Evolutionary conservation across 2,888 invertebrate genomes (phyloP), one percentile per base, ranked within the genome.

Genomic region (Volucella bombylans): DNA sequence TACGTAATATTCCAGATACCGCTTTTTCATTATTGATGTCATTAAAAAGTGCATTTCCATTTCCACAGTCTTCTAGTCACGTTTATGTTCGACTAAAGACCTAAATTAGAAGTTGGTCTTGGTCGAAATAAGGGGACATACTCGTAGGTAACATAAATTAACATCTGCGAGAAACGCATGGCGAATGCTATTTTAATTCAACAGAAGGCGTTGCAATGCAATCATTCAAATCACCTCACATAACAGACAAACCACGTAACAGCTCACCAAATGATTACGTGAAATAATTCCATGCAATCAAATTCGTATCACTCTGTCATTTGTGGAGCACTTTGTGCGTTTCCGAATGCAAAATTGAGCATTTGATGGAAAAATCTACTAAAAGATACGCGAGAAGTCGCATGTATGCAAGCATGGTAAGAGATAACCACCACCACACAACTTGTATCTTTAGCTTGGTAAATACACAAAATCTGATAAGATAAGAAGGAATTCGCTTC

Each of bases 211-310:
- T 68, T 65, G 72, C 65, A 68, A 49, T 72, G 67, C 65, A 65
- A 78, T 72, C 61, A 82, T 61, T 49, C 4, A 31, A 23, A n/a
- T 31, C 54, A 4, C 50, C 31, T 11, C 52, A 2, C 8, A 31
- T 31, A 31, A 23, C 18, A 18, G 8, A 9, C 62, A 45, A n/a
- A 39, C 52, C 14, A 55, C 15, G 4, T 14, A 23, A 11, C 39
- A 54, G 31, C 31, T 31, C 4, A 31, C 31, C 31, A 59, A 62
- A 67, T 15, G 65, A 73, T 73, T 83, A 83, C 79, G 74, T 80
- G 74, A 74, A 45, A 31, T 80, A 80, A 83, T 83, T 74, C 49
- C 45, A 83, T 80, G 74, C 31, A 71, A 80, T 83, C 76, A 80
- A 79, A 50, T 65, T 67, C 65, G 18, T 68, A 72, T 72, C 67